A percentile compares a stretch with the other conserved stretches of the same genome.
phyloP scores from a whole-genome alignment of 2,113 vertebrate species.

The Heterotis niloticus region DNA sequence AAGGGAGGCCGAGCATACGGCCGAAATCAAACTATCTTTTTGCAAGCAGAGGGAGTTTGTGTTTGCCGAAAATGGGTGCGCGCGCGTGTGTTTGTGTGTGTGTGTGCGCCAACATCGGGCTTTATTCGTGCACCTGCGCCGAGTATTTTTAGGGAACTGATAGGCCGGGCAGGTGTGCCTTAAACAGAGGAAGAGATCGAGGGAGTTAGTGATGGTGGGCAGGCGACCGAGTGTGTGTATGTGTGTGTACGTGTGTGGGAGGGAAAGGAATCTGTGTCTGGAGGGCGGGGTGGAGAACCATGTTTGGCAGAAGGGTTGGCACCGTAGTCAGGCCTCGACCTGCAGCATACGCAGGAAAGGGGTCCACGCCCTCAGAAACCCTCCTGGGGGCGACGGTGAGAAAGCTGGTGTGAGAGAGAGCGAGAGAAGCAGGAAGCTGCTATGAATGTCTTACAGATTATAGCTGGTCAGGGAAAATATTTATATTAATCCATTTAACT shows the following conservation, averaged over 20 bases:
- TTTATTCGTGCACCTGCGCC: too few species aligned
- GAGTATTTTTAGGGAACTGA: too few species aligned
- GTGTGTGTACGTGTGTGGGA: background rate
- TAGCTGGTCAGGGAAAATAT: too few species aligned
- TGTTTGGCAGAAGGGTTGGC: conserved; percentile 70
- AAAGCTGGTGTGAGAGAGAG: background rate
- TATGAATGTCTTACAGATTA: too few species aligned
- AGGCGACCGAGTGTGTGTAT: background rate
- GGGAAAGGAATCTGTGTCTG: too few species aligned
- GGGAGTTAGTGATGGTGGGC: background rate
- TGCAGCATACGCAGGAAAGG: conserved; percentile 47
- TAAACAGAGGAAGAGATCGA: background rate
- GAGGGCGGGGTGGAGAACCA: conserved; percentile 64
- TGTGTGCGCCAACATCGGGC: too few species aligned
- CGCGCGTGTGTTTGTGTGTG: too few species aligned
- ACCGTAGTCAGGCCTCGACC: conserved; percentile 72
- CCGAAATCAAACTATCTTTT: background rate
- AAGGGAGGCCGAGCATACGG: background rate
- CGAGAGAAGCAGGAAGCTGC: background rate
- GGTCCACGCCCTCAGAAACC: conserved; percentile 30
- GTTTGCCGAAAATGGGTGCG: background rate
- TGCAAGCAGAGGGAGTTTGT: background rate
- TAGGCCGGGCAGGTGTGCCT: too few species aligned
- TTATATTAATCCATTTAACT: too few species aligned
- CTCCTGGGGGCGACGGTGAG: background rate